These are phyloP conservation scores for Ptilodon capucinus DNA, from an alignment of 2,888 invertebrate genomes.

Conservation along the genomic window DNA sequence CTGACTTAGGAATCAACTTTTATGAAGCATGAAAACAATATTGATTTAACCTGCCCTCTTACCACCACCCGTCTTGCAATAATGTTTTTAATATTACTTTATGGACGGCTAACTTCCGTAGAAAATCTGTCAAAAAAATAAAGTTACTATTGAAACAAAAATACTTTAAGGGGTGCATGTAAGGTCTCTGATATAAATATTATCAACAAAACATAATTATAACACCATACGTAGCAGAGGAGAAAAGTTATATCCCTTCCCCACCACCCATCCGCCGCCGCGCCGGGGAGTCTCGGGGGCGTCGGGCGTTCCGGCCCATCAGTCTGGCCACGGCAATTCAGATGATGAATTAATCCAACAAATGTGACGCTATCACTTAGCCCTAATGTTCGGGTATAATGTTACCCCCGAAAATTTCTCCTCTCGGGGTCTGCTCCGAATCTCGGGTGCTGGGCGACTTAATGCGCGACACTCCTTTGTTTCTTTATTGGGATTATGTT, in stretches of 20 bases:
- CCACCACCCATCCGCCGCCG: slow-evolving; percentile 36
- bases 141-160: too few species aligned
- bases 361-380: slow-evolving; percentile 83
- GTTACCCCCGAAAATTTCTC: slow-evolving; percentile 73
- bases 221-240: slow-evolving; percentile 64
- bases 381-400: slow-evolving; percentile 82
- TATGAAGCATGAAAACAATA: too few species aligned
- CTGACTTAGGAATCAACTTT: too few species aligned
- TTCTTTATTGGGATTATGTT: slow-evolving; percentile 48
- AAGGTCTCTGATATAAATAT: too few species aligned
- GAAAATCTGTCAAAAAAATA: too few species aligned
- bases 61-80: too few species aligned
- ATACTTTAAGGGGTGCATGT: too few species aligned
- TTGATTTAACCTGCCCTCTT: too few species aligned
- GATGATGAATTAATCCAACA: slow-evolving; percentile 83
- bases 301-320: slow-evolving; percentile 75
- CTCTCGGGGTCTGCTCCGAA: slow-evolving; percentile 54
- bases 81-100: too few species aligned
- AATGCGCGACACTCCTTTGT: slow-evolving; percentile 56
- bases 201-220: slow-evolving; percentile 61
- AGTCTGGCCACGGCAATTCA: slow-evolving; percentile 83
- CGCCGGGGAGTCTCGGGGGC: slow-evolving; percentile 28
- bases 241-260: slow-evolving; percentile 54
- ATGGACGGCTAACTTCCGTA: too few species aligned
- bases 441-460: slow-evolving; percentile 47